These are phyloP conservation scores for Takifugu flavidus DNA, from an alignment of 2,113 vertebrate species.

Conservation along the genomic window DNA sequence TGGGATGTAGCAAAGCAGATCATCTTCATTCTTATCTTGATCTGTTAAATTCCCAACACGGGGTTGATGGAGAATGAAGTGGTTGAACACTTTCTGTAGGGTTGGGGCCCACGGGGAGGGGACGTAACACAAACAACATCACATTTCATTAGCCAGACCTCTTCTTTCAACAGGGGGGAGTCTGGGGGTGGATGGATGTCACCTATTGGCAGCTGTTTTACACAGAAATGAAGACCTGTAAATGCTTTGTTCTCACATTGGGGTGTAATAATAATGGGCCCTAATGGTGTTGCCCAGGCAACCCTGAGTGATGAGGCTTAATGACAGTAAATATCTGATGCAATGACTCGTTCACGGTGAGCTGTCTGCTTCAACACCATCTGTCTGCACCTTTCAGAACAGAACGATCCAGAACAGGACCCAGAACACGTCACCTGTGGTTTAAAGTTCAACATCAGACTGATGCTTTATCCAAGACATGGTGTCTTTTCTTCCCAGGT, in stretches of 20 bases:
- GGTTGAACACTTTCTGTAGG: no score
- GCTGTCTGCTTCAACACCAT: constrained; percentile 36
- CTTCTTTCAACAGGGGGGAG: constrained; percentile 48
- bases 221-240: constrained; percentile 39
- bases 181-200: constrained; percentile 17
- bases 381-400: constrained; percentile 16
- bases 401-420: constrained; percentile 1
- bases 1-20: constrained; percentile 29
- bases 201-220: constrained; percentile 33
- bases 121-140: constrained; percentile 51
- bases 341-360: constrained; percentile 46
- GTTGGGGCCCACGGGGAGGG: constrained; percentile 17
- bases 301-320: constrained; percentile 45
- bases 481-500: background rate
- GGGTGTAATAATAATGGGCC: constrained; percentile 46
- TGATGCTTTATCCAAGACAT: no score
- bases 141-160: constrained; percentile 45
- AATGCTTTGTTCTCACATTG: constrained; percentile 54
- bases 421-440: no score
- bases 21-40: constrained; percentile 27
- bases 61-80: no score
- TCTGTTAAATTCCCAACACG: constrained; percentile 13
- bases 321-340: constrained; percentile 38
- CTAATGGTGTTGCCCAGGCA: constrained; percentile 43
- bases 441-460: no score